phyloP scores from a whole-genome alignment of 2,888 invertebrate species.

The Hypselothyrea guttata region DNA sequence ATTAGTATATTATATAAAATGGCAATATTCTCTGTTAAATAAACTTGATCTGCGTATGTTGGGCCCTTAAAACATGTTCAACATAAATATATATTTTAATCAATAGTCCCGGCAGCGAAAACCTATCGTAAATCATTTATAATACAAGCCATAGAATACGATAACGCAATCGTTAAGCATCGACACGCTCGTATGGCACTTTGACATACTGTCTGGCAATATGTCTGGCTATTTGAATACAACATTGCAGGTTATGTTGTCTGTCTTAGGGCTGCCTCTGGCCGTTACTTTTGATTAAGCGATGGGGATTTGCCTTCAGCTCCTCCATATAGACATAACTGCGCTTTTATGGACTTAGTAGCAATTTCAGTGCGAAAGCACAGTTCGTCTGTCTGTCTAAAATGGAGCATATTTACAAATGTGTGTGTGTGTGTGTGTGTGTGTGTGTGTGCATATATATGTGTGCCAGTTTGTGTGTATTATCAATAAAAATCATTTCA shows the following conservation, averaged over 20 bases:
- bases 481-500: slow-evolving; percentile 68
- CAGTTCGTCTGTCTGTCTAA: not conserved
- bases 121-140: slow-evolving; percentile 27
- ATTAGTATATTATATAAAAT: no score
- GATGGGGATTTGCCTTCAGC: slow-evolving; percentile 4
- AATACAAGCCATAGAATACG: no score
- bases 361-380: not conserved
- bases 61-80: no score
- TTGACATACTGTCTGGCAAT: no score
- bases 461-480: slow-evolving; percentile 14
- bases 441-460: slow-evolving; percentile 5
- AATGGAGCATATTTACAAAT: slow-evolving; percentile 15
- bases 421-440: not conserved
- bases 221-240: not conserved
- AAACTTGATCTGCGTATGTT: no score
- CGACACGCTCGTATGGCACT: no score
- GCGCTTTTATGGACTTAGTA: slow-evolving; percentile 23
- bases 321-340: slow-evolving; percentile 8
- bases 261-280: slow-evolving; percentile 10
- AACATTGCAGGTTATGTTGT: no score
- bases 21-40: no score
- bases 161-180: no score
- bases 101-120: no score
- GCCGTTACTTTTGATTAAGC: slow-evolving; percentile 49
- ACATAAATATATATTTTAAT: no score